Evolutionary conservation across 2,113 vertebrate genomes (phyloP).

Genomic region (Nanorana parkeri): DNA sequence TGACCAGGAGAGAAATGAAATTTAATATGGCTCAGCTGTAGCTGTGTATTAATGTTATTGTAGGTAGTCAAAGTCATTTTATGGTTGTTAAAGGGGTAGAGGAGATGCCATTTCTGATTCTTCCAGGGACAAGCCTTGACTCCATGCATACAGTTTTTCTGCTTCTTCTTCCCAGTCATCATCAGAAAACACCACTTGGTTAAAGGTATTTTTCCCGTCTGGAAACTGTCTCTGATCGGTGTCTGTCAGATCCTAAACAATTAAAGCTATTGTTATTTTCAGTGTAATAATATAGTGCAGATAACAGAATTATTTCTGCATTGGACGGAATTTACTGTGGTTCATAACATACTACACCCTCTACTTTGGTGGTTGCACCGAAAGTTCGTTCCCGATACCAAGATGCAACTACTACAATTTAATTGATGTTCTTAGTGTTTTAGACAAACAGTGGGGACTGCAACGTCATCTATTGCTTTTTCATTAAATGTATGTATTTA

Average conservation of each 20-base stretch:
- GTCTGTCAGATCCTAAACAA: neutral
- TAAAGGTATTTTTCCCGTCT: neutral
- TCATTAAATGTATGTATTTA: no score
- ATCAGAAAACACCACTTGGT: slow-evolving; percentile 52
- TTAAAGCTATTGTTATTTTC: neutral
- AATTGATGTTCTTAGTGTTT: no score
- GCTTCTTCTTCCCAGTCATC: slow-evolving; percentile 68
- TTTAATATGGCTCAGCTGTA: neutral
- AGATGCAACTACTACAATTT: no score
- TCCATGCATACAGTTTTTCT: slow-evolving; percentile 62
- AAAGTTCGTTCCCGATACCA: no score
- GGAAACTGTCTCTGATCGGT: neutral
- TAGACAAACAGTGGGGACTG: no score
- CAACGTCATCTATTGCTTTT: no score
- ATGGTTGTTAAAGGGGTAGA: neutral
- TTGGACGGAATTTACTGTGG: no score
- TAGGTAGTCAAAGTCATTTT: neutral
- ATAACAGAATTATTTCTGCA: no score
- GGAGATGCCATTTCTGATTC: slow-evolving; percentile 21
- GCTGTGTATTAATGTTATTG: neutral
- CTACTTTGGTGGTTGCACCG: no score
- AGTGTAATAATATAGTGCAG: neutral
- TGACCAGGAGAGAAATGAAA: no score
- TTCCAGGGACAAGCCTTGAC: slow-evolving; percentile 62
- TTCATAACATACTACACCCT: no score